Evolutionary conservation across 2,797 vertebrate genomes (phyloP), one percentile per base, ranked within the genome.

Genomic region (Ibycter americanus): DNA sequence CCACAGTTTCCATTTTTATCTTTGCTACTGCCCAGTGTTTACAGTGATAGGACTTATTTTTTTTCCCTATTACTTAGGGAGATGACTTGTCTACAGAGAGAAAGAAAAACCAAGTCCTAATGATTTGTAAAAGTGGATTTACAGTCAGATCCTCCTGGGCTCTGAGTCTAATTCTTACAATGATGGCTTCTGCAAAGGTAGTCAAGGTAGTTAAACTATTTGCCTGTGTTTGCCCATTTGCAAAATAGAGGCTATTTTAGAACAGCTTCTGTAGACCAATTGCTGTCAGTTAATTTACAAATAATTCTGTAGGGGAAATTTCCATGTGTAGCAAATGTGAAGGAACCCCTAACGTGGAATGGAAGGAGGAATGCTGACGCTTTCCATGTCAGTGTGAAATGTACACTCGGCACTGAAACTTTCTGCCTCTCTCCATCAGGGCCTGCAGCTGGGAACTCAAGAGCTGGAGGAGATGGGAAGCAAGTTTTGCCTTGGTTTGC

Each of bases 381-480:
- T 83, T 42, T 49, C 65, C 10, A 9, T 5, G 3, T 29, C 15
- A 19, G 27, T 59, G 16, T 46, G 29, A 83, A 73, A 67, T 25
- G 9, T 22, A 32, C 26, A 9, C 49, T 52, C 12, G 42, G 55
- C 12, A 51, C 20, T 58, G 20, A 61, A 46, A 51, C 32, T 36
- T 77, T 82, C 34, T 96, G 18, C 52, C 8, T 96, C 56, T 95
- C 36, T 74, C 67, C 8, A 25, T 23, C 96, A 99, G 99, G 99
- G 98, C 38, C 94, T 99, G 62, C 99, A 99, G 96, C 98, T 97
- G 34, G 99, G 99, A 76, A 99, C 99, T 1, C 93, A 95, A 52
- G 99, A 99, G 90, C 93, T 99, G 93, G 98, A 99, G 89, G 99
- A 99, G 96, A 99, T 99, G 98, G 99, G 99, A 29, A 90, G 98